Percentiles rank a stretch among this genome's conserved stretches.
Conservation (phyloP, 2,113 vertebrate genomes). For the Aspidoscelis tigris region DNA sequence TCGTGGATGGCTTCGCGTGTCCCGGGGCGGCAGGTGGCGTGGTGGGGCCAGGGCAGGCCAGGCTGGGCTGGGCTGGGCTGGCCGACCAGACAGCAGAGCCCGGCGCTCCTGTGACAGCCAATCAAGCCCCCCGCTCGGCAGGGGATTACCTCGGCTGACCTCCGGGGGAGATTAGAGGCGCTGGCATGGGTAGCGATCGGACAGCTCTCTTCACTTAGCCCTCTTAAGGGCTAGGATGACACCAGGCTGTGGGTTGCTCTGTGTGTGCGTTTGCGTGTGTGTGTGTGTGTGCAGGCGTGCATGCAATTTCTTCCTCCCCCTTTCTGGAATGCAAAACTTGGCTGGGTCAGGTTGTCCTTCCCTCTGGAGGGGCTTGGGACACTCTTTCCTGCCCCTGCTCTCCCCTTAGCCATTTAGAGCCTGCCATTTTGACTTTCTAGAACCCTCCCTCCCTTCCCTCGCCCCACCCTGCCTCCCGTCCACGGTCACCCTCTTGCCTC, state of each 20-base stretch:
- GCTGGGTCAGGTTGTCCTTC: slow-evolving; percentile 76
- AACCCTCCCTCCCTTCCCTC: neutral
- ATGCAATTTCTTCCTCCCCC: slow-evolving; percentile 16
- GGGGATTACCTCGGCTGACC: slow-evolving; percentile 86
- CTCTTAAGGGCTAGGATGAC: slow-evolving; percentile 86
- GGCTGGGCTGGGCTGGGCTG: slow-evolving; percentile 49
- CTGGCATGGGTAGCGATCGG: slow-evolving; percentile 81
- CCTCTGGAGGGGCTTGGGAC: slow-evolving; percentile 60
- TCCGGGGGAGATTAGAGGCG: slow-evolving; percentile 79
- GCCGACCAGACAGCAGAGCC: slow-evolving; percentile 82
- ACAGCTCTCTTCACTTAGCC: slow-evolving; percentile 75
- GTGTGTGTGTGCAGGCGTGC: too few species aligned
- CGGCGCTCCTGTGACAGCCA: slow-evolving; percentile 78
- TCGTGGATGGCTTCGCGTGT: slow-evolving; percentile 36
- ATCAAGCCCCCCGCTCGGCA: slow-evolving; percentile 71
- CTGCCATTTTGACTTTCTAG: slow-evolving; percentile 55
- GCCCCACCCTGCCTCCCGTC: slow-evolving; percentile 20
- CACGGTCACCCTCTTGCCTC: neutral
- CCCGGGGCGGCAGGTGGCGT: slow-evolving; percentile 68
- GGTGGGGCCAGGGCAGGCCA: neutral
- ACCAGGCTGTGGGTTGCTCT: slow-evolving; percentile 38
- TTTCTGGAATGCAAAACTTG: slow-evolving; percentile 86
- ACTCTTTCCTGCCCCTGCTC: neutral
- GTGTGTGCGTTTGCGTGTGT: too few species aligned
- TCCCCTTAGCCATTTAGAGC: slow-evolving; percentile 50